A percentile compares a stretch with the other conserved stretches of the same genome.
phyloP scores from a whole-genome alignment of 2,113 vertebrate genomes.

The Apodemus sylvaticus region DNA sequence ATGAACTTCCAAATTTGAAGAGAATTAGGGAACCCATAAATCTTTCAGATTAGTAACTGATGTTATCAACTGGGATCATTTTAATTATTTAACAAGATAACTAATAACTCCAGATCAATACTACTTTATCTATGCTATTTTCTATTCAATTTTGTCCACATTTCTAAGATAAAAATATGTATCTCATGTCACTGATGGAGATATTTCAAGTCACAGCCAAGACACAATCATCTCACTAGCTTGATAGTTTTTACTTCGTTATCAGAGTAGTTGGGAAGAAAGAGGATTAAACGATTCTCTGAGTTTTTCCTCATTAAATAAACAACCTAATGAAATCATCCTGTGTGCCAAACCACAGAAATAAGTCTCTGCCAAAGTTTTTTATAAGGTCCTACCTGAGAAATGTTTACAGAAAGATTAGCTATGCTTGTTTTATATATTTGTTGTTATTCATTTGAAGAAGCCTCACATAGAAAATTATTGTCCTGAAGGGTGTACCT shows the following conservation, averaged over 20 bases:
- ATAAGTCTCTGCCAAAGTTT: background rate
- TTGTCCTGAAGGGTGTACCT: background rate
- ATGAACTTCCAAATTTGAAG: background rate
- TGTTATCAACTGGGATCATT: too few relatives aligned
- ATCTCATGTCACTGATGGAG: too few relatives aligned
- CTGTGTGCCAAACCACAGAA: too few relatives aligned
- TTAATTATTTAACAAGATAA: background rate
- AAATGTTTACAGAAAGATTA: background rate
- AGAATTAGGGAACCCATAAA: background rate
- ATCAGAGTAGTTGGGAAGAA: background rate
- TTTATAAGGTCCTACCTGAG: background rate
- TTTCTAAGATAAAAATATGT: background rate
- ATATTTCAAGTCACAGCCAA: background rate
- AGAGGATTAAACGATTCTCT: background rate
- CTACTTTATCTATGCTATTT: background rate
- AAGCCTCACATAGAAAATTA: too few relatives aligned
- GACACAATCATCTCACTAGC: too few relatives aligned
- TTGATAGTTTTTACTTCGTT: background rate
- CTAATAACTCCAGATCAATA: background rate
- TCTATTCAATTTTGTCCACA: background rate
- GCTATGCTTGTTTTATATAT: background rate
- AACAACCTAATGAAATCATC: background rate
- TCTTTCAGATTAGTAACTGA: background rate
- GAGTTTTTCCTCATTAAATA: background rate
- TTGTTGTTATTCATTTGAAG: background rate